Percentiles rank a stretch among this genome's conserved stretches.
phyloP scores from a whole-genome alignment of 2,888 invertebrate genomes.

The Saturnia japonica region DNA sequence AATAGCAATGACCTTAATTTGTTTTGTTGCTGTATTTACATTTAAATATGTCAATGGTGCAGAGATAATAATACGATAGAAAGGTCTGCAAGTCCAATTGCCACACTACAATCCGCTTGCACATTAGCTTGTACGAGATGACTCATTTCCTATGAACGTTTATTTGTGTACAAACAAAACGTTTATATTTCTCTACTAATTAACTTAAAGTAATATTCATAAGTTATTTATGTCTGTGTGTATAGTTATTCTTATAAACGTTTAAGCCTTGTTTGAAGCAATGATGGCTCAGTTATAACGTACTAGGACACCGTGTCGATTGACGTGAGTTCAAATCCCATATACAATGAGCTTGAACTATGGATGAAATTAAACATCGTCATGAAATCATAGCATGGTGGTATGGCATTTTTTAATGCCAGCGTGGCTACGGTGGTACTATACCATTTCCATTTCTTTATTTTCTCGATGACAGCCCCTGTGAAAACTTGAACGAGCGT shows the following conservation, averaged over 20 bases:
- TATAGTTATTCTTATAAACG: background rate
- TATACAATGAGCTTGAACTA: no score
- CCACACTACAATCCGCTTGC: conserved; percentile 32
- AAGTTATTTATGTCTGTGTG: background rate
- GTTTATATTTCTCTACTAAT: background rate
- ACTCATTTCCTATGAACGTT: conserved; percentile 35
- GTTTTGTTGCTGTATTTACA: background rate
- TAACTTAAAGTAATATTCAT: background rate
- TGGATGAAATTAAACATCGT: no score
- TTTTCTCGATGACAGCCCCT: no score
- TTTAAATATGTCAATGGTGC: background rate
- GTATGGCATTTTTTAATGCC: no score
- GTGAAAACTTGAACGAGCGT: no score
- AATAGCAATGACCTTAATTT: background rate
- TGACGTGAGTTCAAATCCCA: no score
- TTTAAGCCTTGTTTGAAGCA: no score
- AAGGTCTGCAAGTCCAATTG: background rate
- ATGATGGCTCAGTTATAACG: no score
- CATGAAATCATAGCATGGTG: no score
- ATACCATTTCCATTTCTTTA: no score
- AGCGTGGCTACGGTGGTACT: no score
- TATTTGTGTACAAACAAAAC: background rate
- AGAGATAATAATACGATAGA: background rate
- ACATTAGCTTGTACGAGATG: conserved; percentile 33
- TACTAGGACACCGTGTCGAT: no score